Conservation (phyloP, 1,140 invertebrate species). For the Odontomachus brunneus region DNA sequence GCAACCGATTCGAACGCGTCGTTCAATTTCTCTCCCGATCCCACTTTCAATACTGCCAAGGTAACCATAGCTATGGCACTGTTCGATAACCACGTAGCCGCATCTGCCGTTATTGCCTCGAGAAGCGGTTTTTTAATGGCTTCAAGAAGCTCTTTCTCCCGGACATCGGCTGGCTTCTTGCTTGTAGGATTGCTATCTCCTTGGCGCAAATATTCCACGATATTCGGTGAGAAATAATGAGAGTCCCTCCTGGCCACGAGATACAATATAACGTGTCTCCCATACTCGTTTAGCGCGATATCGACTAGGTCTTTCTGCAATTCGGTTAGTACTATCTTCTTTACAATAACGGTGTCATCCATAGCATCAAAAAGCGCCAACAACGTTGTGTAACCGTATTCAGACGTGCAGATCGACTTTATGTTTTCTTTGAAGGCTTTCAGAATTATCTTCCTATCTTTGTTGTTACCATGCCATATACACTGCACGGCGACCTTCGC, state of each 20-base stretch:
- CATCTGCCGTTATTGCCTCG: conserved; percentile 87
- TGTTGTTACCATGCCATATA: conserved; percentile 94
- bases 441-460: conserved; percentile 90
- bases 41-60: conserved; percentile 89
- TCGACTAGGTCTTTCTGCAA: conserved; percentile 90
- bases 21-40: conserved; percentile 79
- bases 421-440: conserved; percentile 95
- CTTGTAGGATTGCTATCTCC: conserved; percentile 90
- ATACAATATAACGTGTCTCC: conserved; percentile 92
- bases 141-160: conserved; percentile 91
- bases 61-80: conserved; percentile 90
- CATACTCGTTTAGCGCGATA: conserved; percentile 90
- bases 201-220: conserved; percentile 89
- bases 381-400: conserved; percentile 94
- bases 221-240: conserved; percentile 90
- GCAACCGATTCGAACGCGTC: conserved; percentile 84
- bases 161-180: conserved; percentile 91
- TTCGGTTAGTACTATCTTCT: conserved; percentile 92
- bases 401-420: conserved; percentile 92
- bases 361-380: conserved; percentile 95
- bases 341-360: conserved; percentile 96
- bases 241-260: conserved; percentile 92
- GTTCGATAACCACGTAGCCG: conserved; percentile 89
- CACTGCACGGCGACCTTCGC: conserved; percentile 92
- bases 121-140: conserved; percentile 88